phyloP scores from a whole-genome alignment of 1,140 invertebrate genomes.

The Xylocopa sonorina region DNA sequence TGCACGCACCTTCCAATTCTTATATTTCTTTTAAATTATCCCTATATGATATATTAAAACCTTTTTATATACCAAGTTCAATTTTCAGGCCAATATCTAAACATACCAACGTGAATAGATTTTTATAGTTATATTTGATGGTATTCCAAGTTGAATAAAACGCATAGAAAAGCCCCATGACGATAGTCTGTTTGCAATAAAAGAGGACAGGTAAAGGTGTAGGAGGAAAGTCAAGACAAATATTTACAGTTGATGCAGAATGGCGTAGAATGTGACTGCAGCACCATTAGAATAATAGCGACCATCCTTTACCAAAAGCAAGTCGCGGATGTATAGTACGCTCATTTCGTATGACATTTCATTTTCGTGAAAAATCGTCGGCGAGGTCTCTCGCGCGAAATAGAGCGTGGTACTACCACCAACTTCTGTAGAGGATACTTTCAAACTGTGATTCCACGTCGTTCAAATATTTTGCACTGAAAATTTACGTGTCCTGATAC shows the following conservation, averaged over 20 bases:
- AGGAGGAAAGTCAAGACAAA: conserved; percentile 42
- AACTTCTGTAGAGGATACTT: conserved; percentile 51
- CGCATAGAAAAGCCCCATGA: neutral
- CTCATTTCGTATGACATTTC: conserved; percentile 65
- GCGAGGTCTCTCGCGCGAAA: conserved; percentile 52
- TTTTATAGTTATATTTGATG: too few species aligned
- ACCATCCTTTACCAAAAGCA: conserved; percentile 65
- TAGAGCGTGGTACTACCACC: conserved; percentile 53
- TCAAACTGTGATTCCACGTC: conserved; percentile 53
- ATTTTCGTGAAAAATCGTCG: conserved; percentile 63
- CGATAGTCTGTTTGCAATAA: neutral
- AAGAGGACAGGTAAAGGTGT: neutral
- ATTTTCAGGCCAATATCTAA: too few species aligned
- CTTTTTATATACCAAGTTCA: too few species aligned
- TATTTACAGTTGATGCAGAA: conserved; percentile 60
- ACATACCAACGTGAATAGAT: too few species aligned
- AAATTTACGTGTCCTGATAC: conserved; percentile 6
- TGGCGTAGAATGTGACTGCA: conserved; percentile 56
- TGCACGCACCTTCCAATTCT: too few species aligned
- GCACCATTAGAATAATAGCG: conserved; percentile 61
- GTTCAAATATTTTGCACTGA: conserved; percentile 32
- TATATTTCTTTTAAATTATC: too few species aligned
- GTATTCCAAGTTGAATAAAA: too few species aligned
- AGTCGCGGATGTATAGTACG: conserved; percentile 58
- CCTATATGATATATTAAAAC: too few species aligned